Evolutionary conservation across 2,888 invertebrate genomes (phyloP).

Genomic region (Torymus texanus): DNA sequence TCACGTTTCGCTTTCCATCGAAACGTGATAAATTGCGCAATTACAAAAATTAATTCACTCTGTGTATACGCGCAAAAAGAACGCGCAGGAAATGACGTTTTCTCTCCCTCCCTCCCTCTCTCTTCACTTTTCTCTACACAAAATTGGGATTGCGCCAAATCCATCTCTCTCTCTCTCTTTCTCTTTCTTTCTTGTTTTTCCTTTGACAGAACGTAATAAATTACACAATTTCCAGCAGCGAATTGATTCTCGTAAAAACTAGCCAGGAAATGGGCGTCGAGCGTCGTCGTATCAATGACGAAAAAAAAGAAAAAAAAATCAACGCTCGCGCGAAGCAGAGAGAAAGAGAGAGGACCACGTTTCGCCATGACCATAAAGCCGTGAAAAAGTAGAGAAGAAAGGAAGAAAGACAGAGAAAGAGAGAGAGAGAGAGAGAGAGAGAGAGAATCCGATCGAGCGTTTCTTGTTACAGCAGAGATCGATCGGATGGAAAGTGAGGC

Average conservation of each 20-base stretch:
- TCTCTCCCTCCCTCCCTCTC: too few species aligned
- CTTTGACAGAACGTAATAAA: conserved; percentile 31
- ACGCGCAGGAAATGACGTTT: conserved; percentile 33
- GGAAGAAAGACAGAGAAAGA: neutral
- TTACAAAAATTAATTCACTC: conserved; percentile 8
- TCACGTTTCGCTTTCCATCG: too few species aligned
- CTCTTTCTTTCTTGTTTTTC: neutral
- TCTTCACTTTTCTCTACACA: neutral
- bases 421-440: neutral
- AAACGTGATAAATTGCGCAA: conserved; percentile 15
- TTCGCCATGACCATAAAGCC: too few species aligned
- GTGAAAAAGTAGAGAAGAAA: conserved; percentile 3
- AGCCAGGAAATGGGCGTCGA: conserved; percentile 27
- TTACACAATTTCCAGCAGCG: conserved; percentile 29
- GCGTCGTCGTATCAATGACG: neutral
- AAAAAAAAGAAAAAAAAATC: neutral
- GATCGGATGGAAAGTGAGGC: conserved; percentile 47
- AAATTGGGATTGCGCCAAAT: conserved; percentile 23
- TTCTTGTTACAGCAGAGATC: conserved; percentile 43
- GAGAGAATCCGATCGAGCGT: conserved; percentile 36
- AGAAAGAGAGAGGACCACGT: neutral
- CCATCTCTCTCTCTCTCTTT: conserved; percentile 1
- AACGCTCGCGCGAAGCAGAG: neutral
- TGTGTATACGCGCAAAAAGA: neutral
- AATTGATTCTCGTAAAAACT: conserved; percentile 40